Evolutionary conservation across 2,888 invertebrate genomes (phyloP).

Genomic region (Euproctis similis): DNA sequence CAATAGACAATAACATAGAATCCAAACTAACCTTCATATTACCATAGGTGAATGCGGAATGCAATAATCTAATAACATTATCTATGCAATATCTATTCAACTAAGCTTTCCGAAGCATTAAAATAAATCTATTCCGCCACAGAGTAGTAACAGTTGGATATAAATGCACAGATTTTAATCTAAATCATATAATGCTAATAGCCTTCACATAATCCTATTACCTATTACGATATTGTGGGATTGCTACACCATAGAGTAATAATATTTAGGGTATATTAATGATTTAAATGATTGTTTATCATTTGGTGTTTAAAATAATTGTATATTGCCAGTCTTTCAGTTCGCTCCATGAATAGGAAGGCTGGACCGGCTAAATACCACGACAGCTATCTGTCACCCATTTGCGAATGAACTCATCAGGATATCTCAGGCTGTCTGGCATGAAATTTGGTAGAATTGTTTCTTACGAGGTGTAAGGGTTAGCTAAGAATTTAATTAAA

Average conservation of each 20-base stretch:
- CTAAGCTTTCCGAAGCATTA: slow-evolving; percentile 23
- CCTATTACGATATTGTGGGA: slow-evolving; percentile 38
- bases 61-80: slow-evolving; percentile 14
- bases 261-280: slow-evolving; percentile 21
- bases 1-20: too few relatives aligned
- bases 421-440: too few relatives aligned
- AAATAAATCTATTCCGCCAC: slow-evolving; percentile 19
- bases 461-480: too few relatives aligned
- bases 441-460: too few relatives aligned
- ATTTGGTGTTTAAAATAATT: too few relatives aligned
- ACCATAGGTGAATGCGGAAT: slow-evolving; percentile 16
- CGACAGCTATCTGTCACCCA: too few relatives aligned
- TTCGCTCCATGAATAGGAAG: too few relatives aligned
- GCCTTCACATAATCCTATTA: slow-evolving; percentile 44
- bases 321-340: too few relatives aligned
- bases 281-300: too few relatives aligned
- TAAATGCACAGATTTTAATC: slow-evolving; percentile 34
- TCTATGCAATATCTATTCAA: slow-evolving; percentile 15
- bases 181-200: slow-evolving; percentile 47
- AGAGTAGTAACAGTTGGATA: slow-evolving; percentile 10
- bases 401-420: too few relatives aligned
- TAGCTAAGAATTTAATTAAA: too few relatives aligned
- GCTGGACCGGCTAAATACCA: too few relatives aligned
- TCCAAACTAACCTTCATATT: slow-evolving; percentile 6
- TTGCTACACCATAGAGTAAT: slow-evolving; percentile 7